A percentile compares a stretch with the other conserved stretches of the same genome.
These are phyloP conservation scores for Epistrophe grossulariae DNA, from an alignment of 2,888 invertebrate genomes.

Conservation along the genomic window DNA sequence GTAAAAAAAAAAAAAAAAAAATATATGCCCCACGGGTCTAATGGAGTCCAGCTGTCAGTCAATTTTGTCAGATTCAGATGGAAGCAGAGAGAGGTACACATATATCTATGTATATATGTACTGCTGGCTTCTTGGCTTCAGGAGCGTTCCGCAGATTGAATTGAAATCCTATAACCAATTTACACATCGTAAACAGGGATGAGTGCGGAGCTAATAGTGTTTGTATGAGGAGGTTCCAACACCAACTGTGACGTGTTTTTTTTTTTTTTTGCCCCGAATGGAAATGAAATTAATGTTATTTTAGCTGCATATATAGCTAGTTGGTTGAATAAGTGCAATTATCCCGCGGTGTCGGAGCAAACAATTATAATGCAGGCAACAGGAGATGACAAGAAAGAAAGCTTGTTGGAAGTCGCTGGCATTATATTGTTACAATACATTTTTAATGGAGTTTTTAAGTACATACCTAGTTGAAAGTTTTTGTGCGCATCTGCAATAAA, in stretches of 20 bases:
- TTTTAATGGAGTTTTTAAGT: background rate
- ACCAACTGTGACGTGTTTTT: conserved; percentile 7
- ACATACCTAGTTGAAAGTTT: background rate
- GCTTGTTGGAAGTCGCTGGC: conserved; percentile 4
- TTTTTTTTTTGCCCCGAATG: conserved; percentile 17
- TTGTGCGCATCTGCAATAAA: no score
- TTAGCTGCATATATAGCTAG: conserved; percentile 25
- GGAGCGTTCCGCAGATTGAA: conserved; percentile 54
- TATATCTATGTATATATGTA: no score
- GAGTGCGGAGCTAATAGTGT: conserved; percentile 39
- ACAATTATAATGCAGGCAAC: conserved; percentile 20
- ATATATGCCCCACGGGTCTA: conserved; percentile 62
- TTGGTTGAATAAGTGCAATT: conserved; percentile 49
- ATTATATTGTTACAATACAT: background rate
- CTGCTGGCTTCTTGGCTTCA: conserved; percentile 28
- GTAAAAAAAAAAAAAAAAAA: background rate
- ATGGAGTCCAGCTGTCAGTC: conserved; percentile 71
- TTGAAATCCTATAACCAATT: conserved; percentile 61
- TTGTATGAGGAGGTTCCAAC: conserved; percentile 23
- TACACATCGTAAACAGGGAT: conserved; percentile 62
- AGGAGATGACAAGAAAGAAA: conserved; percentile 55
- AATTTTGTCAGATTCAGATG: conserved; percentile 70
- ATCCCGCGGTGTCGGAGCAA: conserved; percentile 52
- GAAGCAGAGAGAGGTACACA: background rate
- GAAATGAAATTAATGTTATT: conserved; percentile 49